phyloP scores from a whole-genome alignment of 2,888 invertebrate genomes.

The Ochropleura leucogaster region DNA sequence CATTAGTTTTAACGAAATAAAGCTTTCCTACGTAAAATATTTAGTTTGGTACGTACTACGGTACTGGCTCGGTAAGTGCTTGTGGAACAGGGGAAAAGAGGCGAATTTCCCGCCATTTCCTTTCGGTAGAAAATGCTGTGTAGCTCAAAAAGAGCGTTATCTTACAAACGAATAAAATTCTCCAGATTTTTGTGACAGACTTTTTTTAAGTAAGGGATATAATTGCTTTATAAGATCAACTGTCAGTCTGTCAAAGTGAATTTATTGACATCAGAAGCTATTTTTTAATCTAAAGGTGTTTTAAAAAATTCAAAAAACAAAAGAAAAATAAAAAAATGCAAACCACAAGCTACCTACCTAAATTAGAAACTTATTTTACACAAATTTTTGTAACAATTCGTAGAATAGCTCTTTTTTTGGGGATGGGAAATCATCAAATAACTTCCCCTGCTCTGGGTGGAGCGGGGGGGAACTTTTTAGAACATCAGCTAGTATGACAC shows the following conservation, averaged over 20 bases:
- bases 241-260: neutral
- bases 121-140: slow-evolving; percentile 14
- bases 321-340: too few species aligned
- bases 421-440: too few species aligned
- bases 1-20: slow-evolving; percentile 15
- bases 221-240: neutral
- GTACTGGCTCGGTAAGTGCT: slow-evolving; percentile 22
- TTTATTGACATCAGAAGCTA: neutral
- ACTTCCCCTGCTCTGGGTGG: too few species aligned
- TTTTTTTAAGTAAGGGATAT: neutral
- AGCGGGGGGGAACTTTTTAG: too few species aligned
- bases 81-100: slow-evolving; percentile 1
- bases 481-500: too few species aligned
- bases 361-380: too few species aligned
- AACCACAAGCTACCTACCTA: too few species aligned
- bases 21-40: slow-evolving; percentile 1
- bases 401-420: too few species aligned
- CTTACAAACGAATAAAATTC: slow-evolving; percentile 9
- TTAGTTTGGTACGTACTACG: neutral
- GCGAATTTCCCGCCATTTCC: slow-evolving; percentile 19
- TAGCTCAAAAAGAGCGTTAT: slow-evolving; percentile 14
- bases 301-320: too few species aligned
- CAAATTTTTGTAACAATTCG: too few species aligned
- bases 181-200: neutral
- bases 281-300: neutral